Percentiles rank a stretch among this genome's conserved stretches.
These are phyloP conservation scores for Ametastegia equiseti DNA, from an alignment of 2,888 invertebrate species.

Conservation along the genomic window DNA sequence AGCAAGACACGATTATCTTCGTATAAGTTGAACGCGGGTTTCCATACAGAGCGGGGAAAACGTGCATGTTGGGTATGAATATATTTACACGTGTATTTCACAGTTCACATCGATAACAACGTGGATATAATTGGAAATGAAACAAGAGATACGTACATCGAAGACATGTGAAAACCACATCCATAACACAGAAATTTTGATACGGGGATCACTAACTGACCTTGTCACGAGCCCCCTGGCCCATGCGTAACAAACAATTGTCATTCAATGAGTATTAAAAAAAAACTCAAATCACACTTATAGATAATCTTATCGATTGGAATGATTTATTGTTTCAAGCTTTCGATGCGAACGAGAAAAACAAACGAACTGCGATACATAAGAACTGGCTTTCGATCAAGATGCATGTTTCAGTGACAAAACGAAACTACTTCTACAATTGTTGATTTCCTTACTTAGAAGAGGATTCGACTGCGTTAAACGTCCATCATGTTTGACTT, in stretches of 20 bases:
- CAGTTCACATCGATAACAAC: background rate
- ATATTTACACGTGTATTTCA: background rate
- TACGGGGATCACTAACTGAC: slow-evolving; percentile 77
- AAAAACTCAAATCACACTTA: background rate
- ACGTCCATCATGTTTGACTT: background rate
- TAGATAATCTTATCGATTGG: background rate
- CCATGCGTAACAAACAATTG: slow-evolving; percentile 62
- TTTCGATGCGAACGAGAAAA: background rate
- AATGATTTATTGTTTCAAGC: background rate
- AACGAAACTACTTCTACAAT: background rate
- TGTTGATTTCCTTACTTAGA: background rate
- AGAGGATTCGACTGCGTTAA: background rate
- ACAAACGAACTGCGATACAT: background rate
- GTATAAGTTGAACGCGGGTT: background rate
- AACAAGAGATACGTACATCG: background rate
- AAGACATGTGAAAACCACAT: slow-evolving; percentile 31
- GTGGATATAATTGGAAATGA: background rate
- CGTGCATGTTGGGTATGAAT: background rate
- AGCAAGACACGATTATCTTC: background rate
- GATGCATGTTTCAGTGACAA: slow-evolving; percentile 4
- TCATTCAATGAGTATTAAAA: slow-evolving; percentile 20
- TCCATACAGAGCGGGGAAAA: background rate
- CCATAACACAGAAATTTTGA: slow-evolving; percentile 19
- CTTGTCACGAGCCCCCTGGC: slow-evolving; percentile 83
- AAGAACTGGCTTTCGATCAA: slow-evolving; percentile 14